Percentiles rank a stretch among this genome's conserved stretches.
Conservation (phyloP, 2,797 vertebrate genomes). For the Hozukius guyotensis region DNA sequence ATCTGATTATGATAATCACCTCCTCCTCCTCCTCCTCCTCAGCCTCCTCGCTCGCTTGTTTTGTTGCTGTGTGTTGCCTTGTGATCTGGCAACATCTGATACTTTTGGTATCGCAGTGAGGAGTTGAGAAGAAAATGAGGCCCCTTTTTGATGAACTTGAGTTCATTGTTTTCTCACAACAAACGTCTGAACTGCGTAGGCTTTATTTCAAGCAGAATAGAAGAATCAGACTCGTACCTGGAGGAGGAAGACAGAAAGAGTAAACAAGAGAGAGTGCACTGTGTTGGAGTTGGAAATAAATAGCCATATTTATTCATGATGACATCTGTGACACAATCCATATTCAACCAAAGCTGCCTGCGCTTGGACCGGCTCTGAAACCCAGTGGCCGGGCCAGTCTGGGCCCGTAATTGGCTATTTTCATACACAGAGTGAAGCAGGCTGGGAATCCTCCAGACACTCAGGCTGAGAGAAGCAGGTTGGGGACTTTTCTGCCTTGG, state of each 20-base stretch:
- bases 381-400: constrained; percentile 4
- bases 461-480: not conserved
- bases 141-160: not conserved
- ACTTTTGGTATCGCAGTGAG: not conserved
- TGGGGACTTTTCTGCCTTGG: constrained; percentile 34
- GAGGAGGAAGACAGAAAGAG: constrained; percentile 4
- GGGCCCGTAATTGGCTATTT: constrained; percentile 72
- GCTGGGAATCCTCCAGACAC: constrained; percentile 21
- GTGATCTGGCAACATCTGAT: not conserved
- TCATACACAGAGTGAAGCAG: constrained; percentile 21
- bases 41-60: not conserved
- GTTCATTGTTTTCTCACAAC: not conserved
- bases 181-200: not conserved
- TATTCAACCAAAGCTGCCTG: constrained; percentile 46
- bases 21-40: not conserved
- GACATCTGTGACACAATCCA: constrained; percentile 48
- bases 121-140: not conserved
- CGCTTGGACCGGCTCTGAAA: constrained; percentile 43
- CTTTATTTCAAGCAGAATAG: not conserved
- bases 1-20: constrained; percentile 20
- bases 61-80: not conserved
- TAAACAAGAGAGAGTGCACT: constrained; percentile 5
- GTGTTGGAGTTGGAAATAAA: constrained; percentile 27
- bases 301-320: constrained; percentile 62
- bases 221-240: constrained; percentile 2